Conservation (phyloP, 2,888 invertebrate species). For the Chrysomela aeneicollis region DNA sequence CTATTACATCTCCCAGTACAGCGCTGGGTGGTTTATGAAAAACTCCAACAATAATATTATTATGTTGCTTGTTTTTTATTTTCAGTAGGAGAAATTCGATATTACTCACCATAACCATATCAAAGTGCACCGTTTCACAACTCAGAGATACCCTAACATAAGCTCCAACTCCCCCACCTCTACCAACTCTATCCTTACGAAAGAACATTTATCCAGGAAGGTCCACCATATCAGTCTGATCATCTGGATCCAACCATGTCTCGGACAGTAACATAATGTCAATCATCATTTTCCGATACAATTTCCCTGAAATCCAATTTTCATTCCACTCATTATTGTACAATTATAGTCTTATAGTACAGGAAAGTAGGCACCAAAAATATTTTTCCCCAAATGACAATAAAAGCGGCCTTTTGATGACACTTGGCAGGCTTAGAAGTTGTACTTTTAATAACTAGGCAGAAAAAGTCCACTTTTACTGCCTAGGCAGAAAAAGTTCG, state of each 20-base stretch:
- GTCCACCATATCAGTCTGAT: not conserved
- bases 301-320: conserved; percentile 16
- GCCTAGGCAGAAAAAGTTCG: too few species aligned
- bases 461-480: too few species aligned
- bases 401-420: too few species aligned
- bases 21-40: conserved; percentile 24
- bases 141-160: conserved; percentile 14
- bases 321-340: conserved; percentile 4
- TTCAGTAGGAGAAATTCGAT: conserved; percentile 22
- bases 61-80: not conserved
- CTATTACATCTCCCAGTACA: conserved; percentile 13
- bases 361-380: not conserved
- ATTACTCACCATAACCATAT: not conserved
- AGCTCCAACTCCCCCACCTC: conserved; percentile 24
- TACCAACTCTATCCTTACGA: conserved; percentile 4
- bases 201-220: conserved; percentile 7
- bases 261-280: conserved; percentile 24
- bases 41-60: conserved; percentile 14
- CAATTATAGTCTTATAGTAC: conserved; percentile 9
- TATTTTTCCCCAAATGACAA: not conserved
- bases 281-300: conserved; percentile 17
- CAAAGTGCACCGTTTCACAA: conserved; percentile 13
- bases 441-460: too few species aligned
- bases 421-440: too few species aligned
- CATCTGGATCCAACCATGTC: conserved; percentile 19